phyloP scores from a whole-genome alignment of 2,888 invertebrate species.

The Cerastis leucographa region DNA sequence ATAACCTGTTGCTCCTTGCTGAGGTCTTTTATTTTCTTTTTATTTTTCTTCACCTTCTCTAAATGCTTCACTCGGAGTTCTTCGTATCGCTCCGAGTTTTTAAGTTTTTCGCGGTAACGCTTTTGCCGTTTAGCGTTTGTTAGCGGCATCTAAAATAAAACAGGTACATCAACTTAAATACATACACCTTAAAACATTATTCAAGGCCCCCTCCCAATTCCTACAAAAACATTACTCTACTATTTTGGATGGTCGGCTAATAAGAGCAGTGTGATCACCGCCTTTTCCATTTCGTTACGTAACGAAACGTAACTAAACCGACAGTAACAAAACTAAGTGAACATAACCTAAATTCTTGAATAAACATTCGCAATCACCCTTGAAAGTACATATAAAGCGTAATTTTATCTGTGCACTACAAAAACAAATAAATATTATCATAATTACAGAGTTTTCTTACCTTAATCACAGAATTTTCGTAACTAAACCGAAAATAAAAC shows the following conservation, averaged over 20 bases:
- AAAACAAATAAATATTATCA: background rate
- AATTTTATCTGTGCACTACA: background rate
- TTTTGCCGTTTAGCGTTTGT: conserved; percentile 3
- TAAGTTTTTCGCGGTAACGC: conserved; percentile 8
- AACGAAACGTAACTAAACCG: background rate
- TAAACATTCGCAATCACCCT: background rate
- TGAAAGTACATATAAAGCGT: background rate
- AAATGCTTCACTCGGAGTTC: background rate
- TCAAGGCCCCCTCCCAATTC: conserved; percentile 1
- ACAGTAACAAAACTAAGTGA: background rate
- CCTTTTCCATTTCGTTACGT: background rate
- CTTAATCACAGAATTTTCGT: background rate
- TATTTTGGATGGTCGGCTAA: background rate
- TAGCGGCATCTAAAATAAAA: conserved; percentile 2
- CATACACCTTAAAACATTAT: background rate
- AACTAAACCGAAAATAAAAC: background rate
- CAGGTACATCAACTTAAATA: background rate
- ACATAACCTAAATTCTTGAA: background rate
- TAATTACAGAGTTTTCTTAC: background rate
- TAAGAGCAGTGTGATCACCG: background rate
- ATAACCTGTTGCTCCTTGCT: background rate
- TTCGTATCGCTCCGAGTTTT: conserved; percentile 5
- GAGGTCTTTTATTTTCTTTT: background rate
- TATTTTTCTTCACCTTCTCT: background rate
- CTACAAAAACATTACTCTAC: conserved; percentile 4